These are phyloP conservation scores for Ophioninae sp. DNA, from an alignment of 2,888 invertebrate genomes.

Conservation along the genomic window DNA sequence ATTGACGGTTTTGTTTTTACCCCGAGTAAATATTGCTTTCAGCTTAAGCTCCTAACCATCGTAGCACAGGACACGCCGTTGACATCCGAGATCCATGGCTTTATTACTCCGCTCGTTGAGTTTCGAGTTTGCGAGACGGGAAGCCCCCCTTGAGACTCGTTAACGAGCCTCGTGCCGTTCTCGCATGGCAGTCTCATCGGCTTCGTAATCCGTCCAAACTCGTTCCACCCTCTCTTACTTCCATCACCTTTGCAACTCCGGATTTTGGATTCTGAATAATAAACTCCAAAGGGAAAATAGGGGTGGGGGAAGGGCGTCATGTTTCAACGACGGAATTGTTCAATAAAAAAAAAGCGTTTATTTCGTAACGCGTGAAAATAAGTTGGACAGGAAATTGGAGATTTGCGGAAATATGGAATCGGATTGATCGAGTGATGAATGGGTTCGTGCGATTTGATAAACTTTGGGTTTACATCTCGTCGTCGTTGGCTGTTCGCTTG, in stretches of 20 bases:
- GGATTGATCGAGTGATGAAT: no score
- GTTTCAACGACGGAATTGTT: background rate
- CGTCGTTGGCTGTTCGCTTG: slow-evolving; percentile 85
- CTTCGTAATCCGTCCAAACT: slow-evolving; percentile 50
- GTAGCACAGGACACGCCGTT: background rate
- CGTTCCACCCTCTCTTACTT: slow-evolving; percentile 20
- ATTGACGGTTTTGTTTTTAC: background rate
- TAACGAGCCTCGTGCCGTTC: slow-evolving; percentile 66
- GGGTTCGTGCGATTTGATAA: no score
- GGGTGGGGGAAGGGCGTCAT: no score
- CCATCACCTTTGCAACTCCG: slow-evolving; percentile 20
- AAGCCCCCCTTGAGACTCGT: slow-evolving; percentile 74
- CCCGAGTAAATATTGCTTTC: no score
- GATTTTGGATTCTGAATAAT: no score
- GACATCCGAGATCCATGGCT: slow-evolving; percentile 37
- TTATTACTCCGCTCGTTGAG: slow-evolving; percentile 50
- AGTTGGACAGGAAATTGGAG: no score
- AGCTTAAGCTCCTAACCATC: no score
- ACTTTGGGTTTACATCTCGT: slow-evolving; percentile 78
- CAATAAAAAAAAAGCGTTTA: slow-evolving; percentile 4
- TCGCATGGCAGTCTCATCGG: slow-evolving; percentile 41
- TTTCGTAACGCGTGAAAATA: background rate
- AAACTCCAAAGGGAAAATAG: no score
- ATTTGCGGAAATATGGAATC: no score
- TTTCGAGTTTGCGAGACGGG: slow-evolving; percentile 62